Base-by-base conservation (phyloP, 2,888 invertebrate species). In the Mechanitis mazaeus region DNA sequence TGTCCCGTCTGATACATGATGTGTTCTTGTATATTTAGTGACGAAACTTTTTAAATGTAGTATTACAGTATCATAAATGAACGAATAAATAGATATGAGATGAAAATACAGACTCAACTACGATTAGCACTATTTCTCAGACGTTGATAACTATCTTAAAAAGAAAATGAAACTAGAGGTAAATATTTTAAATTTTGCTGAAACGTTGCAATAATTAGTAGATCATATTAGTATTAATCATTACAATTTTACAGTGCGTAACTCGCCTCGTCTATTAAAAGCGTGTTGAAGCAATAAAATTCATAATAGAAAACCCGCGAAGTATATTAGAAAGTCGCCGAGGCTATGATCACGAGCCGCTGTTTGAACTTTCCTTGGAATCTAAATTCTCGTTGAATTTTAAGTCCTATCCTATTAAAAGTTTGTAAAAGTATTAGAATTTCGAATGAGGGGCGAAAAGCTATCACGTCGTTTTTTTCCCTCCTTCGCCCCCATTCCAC, bases 361-460 rank as follows among this genome's bases (percentile, higher is more conserved):
- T 75, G 74, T 76, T 77, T 79, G 75, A 85, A 85, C 80, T 83
- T 83, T 78, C 71, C 78, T 76, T 71, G 75, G 72, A 80, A 75
- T 79, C 81, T 77, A 82, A 81, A 83, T 83, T 85, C 81, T 81
- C 80, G 76, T 82, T 83, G 85, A 88, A 86, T 86, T 84, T 87
- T 83, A 85, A 88, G 82, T 85, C 81, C 82, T 83, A 88, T 87
- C 88, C 85, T 87, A 89, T 89, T 89, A 89, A 89, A 90, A 90
- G 86, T 90, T 89, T 84, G 81, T 72, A 76, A 77, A 87, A 87
- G 87, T 87, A 89, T 89, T 86, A 85, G 87, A 89, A 89, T 86
- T 87, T 81, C 79, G 84, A 87, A 88, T 85, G 85, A 88, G 85
- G 85, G 87, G 85, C 78, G 84, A 84, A 85, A 85, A 87, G 86